Evolutionary conservation across 2,888 invertebrate genomes (phyloP).

Genomic region (Synergus laeviventris): DNA sequence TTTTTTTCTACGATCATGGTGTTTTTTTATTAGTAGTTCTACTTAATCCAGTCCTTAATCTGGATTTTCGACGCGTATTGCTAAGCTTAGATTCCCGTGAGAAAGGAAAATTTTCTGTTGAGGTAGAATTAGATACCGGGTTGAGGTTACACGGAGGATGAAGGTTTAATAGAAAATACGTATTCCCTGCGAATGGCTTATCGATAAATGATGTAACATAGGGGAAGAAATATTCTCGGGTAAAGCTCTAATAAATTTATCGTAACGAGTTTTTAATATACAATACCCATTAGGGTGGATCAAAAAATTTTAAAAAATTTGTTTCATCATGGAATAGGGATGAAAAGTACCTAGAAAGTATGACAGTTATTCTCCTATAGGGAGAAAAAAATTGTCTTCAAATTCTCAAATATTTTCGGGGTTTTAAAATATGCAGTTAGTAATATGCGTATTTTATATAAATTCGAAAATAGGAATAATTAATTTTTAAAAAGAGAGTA

Average conservation of each 20-base stretch:
- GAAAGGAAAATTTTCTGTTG: not conserved
- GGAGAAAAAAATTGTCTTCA: too few relatives aligned
- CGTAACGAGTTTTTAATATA: not conserved
- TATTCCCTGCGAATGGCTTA: not conserved
- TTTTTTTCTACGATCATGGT: not conserved
- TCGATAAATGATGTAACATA: constrained; percentile 1
- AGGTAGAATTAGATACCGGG: not conserved
- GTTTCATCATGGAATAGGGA: too few relatives aligned
- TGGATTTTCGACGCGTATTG: not conserved
- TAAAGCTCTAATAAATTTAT: not conserved
- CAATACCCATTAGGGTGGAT: not conserved
- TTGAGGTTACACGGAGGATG: not conserved
- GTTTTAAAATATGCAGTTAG: too few relatives aligned
- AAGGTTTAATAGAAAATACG: not conserved
- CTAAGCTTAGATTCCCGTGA: not conserved
- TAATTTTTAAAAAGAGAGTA: too few relatives aligned
- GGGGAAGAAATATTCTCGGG: not conserved
- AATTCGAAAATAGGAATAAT: too few relatives aligned
- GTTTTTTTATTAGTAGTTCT: not conserved
- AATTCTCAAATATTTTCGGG: too few relatives aligned
- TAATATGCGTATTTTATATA: too few relatives aligned
- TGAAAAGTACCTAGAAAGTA: too few relatives aligned
- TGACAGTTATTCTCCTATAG: too few relatives aligned
- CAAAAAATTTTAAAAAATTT: too few relatives aligned
- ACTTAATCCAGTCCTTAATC: not conserved